Evolutionary conservation across 2,888 invertebrate genomes (phyloP), one percentile per base, ranked within the genome.

Genomic region (Volucella bombylans): DNA sequence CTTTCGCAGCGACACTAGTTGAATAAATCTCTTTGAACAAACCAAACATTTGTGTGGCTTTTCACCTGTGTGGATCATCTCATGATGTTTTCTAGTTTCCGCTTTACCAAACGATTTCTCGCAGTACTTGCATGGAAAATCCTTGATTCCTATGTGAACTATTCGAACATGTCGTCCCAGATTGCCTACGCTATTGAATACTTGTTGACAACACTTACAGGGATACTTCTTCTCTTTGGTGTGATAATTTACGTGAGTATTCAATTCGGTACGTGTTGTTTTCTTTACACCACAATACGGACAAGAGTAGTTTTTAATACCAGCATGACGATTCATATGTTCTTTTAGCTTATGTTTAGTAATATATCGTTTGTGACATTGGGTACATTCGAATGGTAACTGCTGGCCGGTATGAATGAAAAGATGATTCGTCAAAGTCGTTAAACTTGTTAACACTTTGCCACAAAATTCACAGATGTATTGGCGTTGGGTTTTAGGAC

Each of bases 11-110:
- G 91, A 90, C 50, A 90, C 90, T 54, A 89, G 88, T 80, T 91
- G 91, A 8, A 91, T 91, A 87, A 91, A 91, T 52, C 90, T 89
- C 68, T 90, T 91, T 45, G 88, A 89, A 50, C 91, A 91, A 12
- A 89, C 87, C n/a, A 88, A 87, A 76, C 91, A 91, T 50, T 88
- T 90, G 68, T 91, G 91, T 0, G 91, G 91, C 31, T 91, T 91
- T 65, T 91, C 91, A 1, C 91, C 91, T 0, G 91, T 91, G 65
- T 91, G 91, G 0, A 90, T 91, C 91, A 91, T 91, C 86, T 90
- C 90, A 67, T 91, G 91, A 86, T 91, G 91, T 14, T 91, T 90
- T 18, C 91, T 86, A 0, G 91, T 91, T 82, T 91, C 91, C 1
- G 91, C 90, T 85, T 91, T 91, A 1, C 91, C 91, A 86, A 91